phyloP scores from a whole-genome alignment of 2,888 invertebrate species.

The Homarus gammarus region DNA sequence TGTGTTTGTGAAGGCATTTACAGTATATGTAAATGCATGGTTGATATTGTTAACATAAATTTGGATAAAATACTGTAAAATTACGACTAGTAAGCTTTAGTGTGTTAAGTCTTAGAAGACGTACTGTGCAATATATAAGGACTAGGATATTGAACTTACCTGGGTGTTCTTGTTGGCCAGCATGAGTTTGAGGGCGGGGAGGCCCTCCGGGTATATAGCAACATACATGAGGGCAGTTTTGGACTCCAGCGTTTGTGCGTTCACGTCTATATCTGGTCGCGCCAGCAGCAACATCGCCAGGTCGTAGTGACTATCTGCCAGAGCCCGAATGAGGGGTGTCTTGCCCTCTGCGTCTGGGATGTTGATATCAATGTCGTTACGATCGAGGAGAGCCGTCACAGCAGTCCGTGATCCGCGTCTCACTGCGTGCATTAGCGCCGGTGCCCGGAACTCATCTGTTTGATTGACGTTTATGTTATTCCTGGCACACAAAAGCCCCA shows the following conservation, averaged over 20 bases:
- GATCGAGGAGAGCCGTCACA: constrained; percentile 68
- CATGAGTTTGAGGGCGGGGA: constrained; percentile 72
- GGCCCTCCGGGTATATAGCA: constrained; percentile 69
- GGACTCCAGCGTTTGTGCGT: constrained; percentile 64
- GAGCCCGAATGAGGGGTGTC: constrained; percentile 71
- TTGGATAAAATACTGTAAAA: too few relatives aligned
- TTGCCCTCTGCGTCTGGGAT: constrained; percentile 73
- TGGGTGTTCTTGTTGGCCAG: constrained; percentile 65
- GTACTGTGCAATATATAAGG: too few relatives aligned
- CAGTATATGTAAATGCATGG: too few relatives aligned
- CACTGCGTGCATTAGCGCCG: constrained; percentile 65
- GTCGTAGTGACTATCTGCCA: constrained; percentile 68
- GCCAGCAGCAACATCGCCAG: constrained; percentile 74
- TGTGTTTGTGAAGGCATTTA: too few relatives aligned
- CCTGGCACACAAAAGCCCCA: constrained; percentile 62
- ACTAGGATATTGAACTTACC: too few relatives aligned
- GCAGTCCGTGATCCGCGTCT: constrained; percentile 45
- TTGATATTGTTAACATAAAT: too few relatives aligned
- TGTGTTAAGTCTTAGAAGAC: too few relatives aligned
- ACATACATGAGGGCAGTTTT: constrained; percentile 75
- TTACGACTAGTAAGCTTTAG: too few relatives aligned
- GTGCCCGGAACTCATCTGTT: constrained; percentile 66
- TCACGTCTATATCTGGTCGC: constrained; percentile 68
- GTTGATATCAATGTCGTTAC: constrained; percentile 66
- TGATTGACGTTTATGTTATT: constrained; percentile 66